Base-by-base conservation (phyloP, 2,888 invertebrate species). In the Erebia epiphron region DNA sequence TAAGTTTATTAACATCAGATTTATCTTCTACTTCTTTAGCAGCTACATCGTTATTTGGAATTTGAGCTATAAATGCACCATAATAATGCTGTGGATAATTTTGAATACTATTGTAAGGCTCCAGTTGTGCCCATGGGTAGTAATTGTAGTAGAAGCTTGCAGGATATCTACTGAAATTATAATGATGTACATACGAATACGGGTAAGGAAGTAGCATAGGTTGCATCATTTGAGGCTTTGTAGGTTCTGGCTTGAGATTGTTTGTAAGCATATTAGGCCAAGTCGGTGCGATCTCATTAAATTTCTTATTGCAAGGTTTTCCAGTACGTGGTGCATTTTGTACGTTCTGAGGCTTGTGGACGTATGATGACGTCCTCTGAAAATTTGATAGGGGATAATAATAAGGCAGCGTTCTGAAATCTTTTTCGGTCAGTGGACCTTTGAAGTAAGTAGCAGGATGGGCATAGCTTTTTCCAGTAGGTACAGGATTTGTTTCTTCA, bases 301-400 rank as follows among this genome's bases (percentile, higher is more conserved):
- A 70, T 50, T 57, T n/a, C n/a, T 74, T 76, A 8, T 71, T 73
- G 54, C 78, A 78, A 21, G 77, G 74, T 41, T 74, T 75, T 2
- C 66, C 50, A 21, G 68, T 52, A 26, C 61, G 63, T 26, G 73
- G 70, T 50, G 61, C 13, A 50, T 50, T 57, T 4, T 67, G 67
- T 7, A 71, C 67, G 16, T 63, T 21, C 5, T 78, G 68, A 0
- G 73, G 52, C 11, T 73, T 77, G 74, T 86, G 82, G 0, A 78
- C 66, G 67, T 91, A 90, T 0, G 90, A 86, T 2, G 84, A 75
- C 21, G 77, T 65, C 67, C 85, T 83, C 75, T 90, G 87, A 54
- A 88, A 86, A 49, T 75, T 75, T 2, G 89, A 83, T 16, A 86
- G 74, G 1, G 87, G 85, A 66, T 88, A 87, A 70, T 86, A 86